Evolutionary conservation across 2,113 vertebrate species (phyloP).

Genomic region (Merops nubicus): DNA sequence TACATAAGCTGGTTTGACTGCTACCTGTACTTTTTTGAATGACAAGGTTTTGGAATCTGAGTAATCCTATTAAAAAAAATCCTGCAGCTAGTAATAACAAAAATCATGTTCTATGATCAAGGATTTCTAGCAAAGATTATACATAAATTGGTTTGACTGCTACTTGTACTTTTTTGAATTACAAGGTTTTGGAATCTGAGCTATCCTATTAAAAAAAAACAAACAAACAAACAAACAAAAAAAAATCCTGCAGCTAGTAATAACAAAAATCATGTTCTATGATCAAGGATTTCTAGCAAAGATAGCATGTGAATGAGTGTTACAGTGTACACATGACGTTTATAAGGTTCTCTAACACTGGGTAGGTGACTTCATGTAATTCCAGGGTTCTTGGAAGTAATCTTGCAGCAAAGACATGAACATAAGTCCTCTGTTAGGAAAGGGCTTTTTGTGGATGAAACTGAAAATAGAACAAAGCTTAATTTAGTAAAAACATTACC

Average conservation of each 20-base stretch:
- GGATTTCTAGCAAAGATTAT: too few species aligned
- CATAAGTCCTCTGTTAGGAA: not conserved
- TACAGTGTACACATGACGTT: not conserved
- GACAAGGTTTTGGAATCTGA: not conserved
- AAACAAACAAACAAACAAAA: too few species aligned
- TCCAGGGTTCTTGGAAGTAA: not conserved
- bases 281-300: not conserved
- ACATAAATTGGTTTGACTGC: not conserved
- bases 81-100: not conserved
- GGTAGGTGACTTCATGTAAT: not conserved
- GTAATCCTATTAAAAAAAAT: not conserved
- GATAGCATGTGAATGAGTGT: not conserved
- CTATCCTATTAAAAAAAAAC: not conserved
- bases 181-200: not conserved
- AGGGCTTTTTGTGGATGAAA: not conserved
- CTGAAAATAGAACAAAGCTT: not conserved
- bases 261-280: not conserved
- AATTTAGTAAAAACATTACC: too few species aligned
- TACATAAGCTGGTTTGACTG: not conserved
- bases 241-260: not conserved
- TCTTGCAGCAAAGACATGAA: not conserved
- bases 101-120: not conserved
- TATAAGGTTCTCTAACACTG: not conserved
- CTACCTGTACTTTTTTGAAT: not conserved
- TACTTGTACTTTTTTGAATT: not conserved